Percentiles rank a stretch among this genome's conserved stretches.
Conservation (phyloP, 2,797 vertebrate genomes). For the Toxotes lorentzi region DNA sequence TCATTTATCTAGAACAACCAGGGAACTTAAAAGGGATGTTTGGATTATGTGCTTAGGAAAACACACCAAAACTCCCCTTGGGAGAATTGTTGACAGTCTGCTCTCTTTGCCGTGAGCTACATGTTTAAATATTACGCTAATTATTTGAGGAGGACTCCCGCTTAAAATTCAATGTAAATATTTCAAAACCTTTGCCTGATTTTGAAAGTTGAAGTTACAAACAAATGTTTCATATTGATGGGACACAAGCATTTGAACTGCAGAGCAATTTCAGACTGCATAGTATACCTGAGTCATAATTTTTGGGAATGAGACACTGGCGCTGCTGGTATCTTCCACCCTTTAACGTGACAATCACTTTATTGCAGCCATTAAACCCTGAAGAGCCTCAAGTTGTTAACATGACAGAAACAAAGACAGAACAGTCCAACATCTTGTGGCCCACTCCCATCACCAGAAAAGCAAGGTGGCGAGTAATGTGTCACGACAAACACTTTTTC, state of each 20-base stretch:
- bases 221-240: constrained; percentile 4
- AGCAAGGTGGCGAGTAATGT: constrained; percentile 32
- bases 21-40: constrained; percentile 54
- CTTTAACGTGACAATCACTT: constrained; percentile 68
- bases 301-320: constrained; percentile 38
- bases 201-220: constrained; percentile 24
- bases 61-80: constrained; percentile 47
- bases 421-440: constrained; percentile 37
- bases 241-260: constrained; percentile 14
- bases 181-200: constrained; percentile 23
- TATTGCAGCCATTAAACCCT: constrained; percentile 70
- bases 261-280: constrained; percentile 11
- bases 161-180: constrained; percentile 48
- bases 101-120: constrained; percentile 52
- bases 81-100: constrained; percentile 54
- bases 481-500: constrained; percentile 58
- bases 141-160: constrained; percentile 50
- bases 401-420: constrained; percentile 66
- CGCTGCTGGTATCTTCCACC: constrained; percentile 38
- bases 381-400: constrained; percentile 74
- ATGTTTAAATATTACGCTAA: constrained; percentile 54
- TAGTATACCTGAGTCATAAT: constrained; percentile 31
- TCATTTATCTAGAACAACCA: constrained; percentile 63
- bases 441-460: constrained; percentile 34
- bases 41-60: constrained; percentile 61